phyloP scores from a whole-genome alignment of 2,113 vertebrate species.

The Xenopus laevis region DNA sequence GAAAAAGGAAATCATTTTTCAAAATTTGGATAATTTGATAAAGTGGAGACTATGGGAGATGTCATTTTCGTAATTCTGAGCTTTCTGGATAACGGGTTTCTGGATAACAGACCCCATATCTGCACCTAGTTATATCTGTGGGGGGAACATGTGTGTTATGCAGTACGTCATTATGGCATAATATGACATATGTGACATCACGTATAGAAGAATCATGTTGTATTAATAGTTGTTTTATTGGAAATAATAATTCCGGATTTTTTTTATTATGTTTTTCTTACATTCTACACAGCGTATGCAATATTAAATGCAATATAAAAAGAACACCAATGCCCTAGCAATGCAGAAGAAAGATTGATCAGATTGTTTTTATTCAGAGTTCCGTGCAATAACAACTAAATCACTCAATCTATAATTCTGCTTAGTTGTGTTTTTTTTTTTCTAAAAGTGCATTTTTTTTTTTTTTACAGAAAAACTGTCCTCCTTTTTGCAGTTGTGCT shows the following conservation, averaged over 20 bases:
- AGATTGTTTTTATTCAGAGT: background rate
- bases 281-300: constrained; percentile 22
- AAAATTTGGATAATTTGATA: too few relatives aligned
- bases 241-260: constrained; percentile 31
- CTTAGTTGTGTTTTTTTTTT: constrained; percentile 6
- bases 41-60: too few relatives aligned
- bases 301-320: constrained; percentile 40
- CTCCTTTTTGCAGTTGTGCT: background rate
- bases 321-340: constrained; percentile 13
- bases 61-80: too few relatives aligned
- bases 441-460: constrained; percentile 28
- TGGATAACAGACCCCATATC: too few relatives aligned
- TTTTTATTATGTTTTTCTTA: constrained; percentile 1
- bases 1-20: too few relatives aligned
- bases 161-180: too few relatives aligned
- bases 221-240: constrained; percentile 33
- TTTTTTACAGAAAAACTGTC: constrained; percentile 22
- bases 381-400: constrained; percentile 19
- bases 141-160: too few relatives aligned
- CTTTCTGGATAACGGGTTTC: too few relatives aligned
- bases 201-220: too few relatives aligned
- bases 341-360: constrained; percentile 30
- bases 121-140: too few relatives aligned
- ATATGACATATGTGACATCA: too few relatives aligned
- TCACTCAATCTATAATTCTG: constrained; percentile 1